Percentiles rank a stretch among this genome's conserved stretches.
These are phyloP conservation scores for Geotrypetes seraphini DNA, from an alignment of 2,797 vertebrate genomes.

Conservation along the genomic window DNA sequence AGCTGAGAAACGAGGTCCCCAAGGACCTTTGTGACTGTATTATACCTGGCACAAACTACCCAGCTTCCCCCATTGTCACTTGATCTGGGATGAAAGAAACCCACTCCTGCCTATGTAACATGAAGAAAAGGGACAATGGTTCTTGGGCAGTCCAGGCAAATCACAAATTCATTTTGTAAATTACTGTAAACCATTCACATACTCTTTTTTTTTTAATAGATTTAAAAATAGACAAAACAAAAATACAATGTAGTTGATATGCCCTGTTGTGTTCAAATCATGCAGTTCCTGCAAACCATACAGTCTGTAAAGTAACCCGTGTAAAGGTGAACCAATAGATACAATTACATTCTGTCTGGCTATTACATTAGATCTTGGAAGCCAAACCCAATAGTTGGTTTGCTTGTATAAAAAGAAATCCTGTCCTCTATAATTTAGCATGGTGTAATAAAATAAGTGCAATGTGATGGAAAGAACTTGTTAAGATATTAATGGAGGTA, in stretches of 20 bases:
- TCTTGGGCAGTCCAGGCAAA: background rate
- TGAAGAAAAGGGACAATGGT: conserved; percentile 6
- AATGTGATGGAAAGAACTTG: conserved; percentile 30
- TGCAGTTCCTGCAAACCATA: too few species aligned
- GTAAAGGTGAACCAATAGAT: conserved; percentile 7
- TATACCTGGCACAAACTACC: conserved; percentile 24
- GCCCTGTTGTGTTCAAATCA: too few species aligned
- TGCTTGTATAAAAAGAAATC: conserved; percentile 7
- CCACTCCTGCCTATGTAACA: conserved; percentile 15
- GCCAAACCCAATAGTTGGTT: conserved; percentile 9
- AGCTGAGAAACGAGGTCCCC: conserved; percentile 16
- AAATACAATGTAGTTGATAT: too few species aligned
- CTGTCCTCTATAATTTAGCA: conserved; percentile 22
- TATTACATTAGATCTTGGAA: conserved; percentile 4
- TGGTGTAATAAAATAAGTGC: conserved; percentile 30
- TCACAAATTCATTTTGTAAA: too few species aligned
- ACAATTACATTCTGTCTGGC: conserved; percentile 5
- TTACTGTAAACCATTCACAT: too few species aligned
- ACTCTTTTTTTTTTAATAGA: too few species aligned
- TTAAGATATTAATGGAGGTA: conserved; percentile 21
- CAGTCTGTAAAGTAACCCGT: background rate
- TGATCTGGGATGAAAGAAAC: conserved; percentile 54
- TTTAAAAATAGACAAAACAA: too few species aligned
- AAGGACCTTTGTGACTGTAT: conserved; percentile 17
- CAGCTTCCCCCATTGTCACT: conserved; percentile 36